These are phyloP conservation scores for Trachythela sp. DNA, from an alignment of 64 coral and sea anemone genomes.

Conservation along the genomic window DNA sequence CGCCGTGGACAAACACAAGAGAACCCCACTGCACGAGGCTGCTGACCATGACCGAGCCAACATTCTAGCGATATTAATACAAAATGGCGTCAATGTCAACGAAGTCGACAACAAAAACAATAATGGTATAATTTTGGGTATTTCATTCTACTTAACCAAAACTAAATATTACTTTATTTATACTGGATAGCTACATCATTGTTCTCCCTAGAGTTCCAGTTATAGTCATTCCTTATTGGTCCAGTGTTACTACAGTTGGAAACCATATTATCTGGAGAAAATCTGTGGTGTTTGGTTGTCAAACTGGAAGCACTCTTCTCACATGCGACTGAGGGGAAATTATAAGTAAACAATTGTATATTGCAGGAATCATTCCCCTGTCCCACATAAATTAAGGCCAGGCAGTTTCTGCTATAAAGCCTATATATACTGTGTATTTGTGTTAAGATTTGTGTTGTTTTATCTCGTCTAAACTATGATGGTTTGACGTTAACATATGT, in stretches of 20 bases:
- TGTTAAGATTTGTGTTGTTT: background rate
- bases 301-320: too few relatives aligned
- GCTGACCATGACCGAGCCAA: conserved; percentile 60
- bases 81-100: conserved; percentile 66
- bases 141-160: background rate
- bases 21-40: conserved; percentile 74
- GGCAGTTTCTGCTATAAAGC: too few relatives aligned
- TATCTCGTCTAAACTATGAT: background rate
- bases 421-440: too few relatives aligned
- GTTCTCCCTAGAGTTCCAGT: background rate
- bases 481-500: background rate
- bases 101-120: conserved; percentile 77
- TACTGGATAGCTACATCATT: too few relatives aligned
- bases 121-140: conserved; percentile 46
- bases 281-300: background rate
- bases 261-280: background rate
- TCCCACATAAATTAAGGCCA: background rate
- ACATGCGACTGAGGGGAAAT: too few relatives aligned
- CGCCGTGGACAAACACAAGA: conserved; percentile 72
- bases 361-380: too few relatives aligned
- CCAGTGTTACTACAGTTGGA: background rate
- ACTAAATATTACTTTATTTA: background rate
- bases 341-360: too few relatives aligned
- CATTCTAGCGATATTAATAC: conserved; percentile 64
- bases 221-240: background rate